Evolutionary conservation across 1,140 invertebrate species (phyloP).

Genomic region (Metopolophium dirhodum): DNA sequence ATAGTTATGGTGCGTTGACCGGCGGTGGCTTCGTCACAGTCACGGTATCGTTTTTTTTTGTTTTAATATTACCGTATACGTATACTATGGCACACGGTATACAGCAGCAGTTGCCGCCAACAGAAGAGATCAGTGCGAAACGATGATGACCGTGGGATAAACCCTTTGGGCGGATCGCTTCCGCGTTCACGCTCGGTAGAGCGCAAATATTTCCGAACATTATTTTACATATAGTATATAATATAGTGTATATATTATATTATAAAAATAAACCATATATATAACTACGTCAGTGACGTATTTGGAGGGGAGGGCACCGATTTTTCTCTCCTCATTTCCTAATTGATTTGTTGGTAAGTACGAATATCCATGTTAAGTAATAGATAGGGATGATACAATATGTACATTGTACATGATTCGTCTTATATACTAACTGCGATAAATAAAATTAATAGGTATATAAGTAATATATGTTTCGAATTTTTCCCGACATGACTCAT

Average conservation of each 20-base stretch:
- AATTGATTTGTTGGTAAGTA: neutral
- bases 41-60: neutral
- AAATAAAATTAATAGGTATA: no score
- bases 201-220: conserved; percentile 17
- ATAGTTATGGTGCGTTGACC: conserved; percentile 48
- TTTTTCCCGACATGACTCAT: no score
- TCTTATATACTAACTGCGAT: no score
- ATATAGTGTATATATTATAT: neutral
- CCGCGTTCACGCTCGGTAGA: conserved; percentile 47
- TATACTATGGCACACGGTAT: neutral
- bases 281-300: neutral
- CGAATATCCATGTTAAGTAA: neutral
- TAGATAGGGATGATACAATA: neutral
- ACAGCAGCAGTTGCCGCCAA: neutral
- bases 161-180: conserved; percentile 40
- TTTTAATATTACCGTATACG: conserved; percentile 12
- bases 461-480: no score
- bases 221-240: neutral
- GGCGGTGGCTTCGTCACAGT: neutral
- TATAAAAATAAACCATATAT: neutral
- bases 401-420: neutral
- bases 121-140: conserved; percentile 46
- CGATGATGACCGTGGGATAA: conserved; percentile 56
- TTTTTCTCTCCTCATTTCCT: neutral
- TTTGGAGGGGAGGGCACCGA: neutral